Base-by-base conservation (phyloP, 2,113 vertebrate genomes). In the Peucedramus taeniatus region DNA sequence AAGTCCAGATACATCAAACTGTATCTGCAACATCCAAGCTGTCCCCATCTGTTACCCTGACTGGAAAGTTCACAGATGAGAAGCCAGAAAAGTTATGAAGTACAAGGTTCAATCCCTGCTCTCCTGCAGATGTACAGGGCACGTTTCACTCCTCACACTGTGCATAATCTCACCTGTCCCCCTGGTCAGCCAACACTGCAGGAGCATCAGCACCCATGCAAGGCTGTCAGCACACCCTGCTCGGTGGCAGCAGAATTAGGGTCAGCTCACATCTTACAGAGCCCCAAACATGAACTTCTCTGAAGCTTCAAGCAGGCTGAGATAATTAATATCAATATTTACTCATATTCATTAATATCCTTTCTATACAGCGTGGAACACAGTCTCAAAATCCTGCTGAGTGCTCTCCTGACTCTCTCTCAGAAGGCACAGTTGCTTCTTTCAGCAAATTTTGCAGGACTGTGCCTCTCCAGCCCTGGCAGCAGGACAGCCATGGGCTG, bases 1-100 rank as follows among this genome's bases (percentile, higher is more conserved):
- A 11, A 54, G 63, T 63, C 71, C 84, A 90, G 3, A 31, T 8
- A 72, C 68, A 94, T 94, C 93, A 92, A 88, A 94, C 40, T 35
- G 18, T 68, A 51, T 59, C 78, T 69, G 54, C 75, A 90, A 19
- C 87, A 83, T 90, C 95, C 91, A 87, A 77, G 81, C 82, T 87
- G 87, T 94, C 85, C 94, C 91, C 90, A 94, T 93, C 95, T 97
- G 93, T 74, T 93, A 74, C 54, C 42, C 42, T 77, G 82, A 61
- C 78, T 59, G 66, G n/a, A 75, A 83, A 88, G 71, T 90, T 92
- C 64, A 86, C 68, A 90, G 93, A 92, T 50, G 64, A 88, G 75
- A 94, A 92, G 64, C 35, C 23, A 24, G 51, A 26, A 72, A 77
- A 85, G 74, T 80, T 86, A 15, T 14, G 33, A 90, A 93, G 74